A percentile compares a stretch with the other conserved stretches of the same genome.
Evolutionary conservation across 2,797 vertebrate genomes (phyloP).

Genomic region (Sus cebifrons): DNA sequence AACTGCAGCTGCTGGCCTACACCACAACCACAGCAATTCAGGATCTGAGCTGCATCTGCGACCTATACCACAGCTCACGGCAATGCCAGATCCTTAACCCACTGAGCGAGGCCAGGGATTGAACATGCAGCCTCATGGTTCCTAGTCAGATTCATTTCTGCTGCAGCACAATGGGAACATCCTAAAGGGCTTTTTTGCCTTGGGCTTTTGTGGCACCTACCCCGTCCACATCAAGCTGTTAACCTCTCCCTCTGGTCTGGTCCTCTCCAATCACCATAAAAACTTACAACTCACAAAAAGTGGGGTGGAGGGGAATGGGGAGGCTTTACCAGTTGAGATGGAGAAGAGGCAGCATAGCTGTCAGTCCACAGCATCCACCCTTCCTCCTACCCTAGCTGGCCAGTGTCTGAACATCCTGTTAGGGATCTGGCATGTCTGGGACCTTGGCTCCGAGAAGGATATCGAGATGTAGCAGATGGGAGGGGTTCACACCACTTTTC

Average conservation of each 20-base stretch:
- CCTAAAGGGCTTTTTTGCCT: too few species aligned
- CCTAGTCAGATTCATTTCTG: too few species aligned
- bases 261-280: neutral
- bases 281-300: neutral
- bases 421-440: neutral
- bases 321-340: neutral
- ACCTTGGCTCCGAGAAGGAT: neutral
- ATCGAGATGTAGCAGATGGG: neutral
- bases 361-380: neutral
- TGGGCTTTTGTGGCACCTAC: neutral
- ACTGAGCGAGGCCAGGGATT: too few species aligned
- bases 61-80: too few species aligned
- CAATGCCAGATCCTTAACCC: too few species aligned
- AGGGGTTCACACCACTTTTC: neutral
- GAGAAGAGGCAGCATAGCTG: neutral
- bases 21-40: too few species aligned
- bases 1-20: too few species aligned
- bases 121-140: too few species aligned
- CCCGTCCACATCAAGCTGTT: neutral
- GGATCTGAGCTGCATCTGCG: too few species aligned
- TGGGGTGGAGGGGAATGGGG: neutral
- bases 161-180: too few species aligned
- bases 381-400: neutral
- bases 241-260: neutral
- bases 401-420: neutral